These are phyloP conservation scores for Colostygia pectinataria DNA, from an alignment of 2,888 invertebrate genomes.

Conservation along the genomic window DNA sequence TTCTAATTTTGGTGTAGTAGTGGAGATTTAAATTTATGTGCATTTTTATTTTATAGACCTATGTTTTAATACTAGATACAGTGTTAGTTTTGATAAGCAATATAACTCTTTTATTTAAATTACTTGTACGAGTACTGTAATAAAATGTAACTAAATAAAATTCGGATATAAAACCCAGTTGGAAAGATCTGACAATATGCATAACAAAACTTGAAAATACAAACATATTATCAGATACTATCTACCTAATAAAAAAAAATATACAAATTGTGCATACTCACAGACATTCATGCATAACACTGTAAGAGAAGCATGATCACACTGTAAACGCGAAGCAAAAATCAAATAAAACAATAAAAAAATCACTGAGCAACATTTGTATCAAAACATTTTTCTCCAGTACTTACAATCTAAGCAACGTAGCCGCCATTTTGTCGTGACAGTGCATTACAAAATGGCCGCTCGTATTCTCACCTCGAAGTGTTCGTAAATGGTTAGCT, in stretches of 20 bases:
- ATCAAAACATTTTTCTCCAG: conserved; percentile 70
- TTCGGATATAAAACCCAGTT: conserved; percentile 56
- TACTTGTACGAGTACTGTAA: conserved; percentile 35
- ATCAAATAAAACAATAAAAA: conserved; percentile 53
- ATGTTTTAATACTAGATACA: conserved; percentile 42
- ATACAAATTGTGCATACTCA: conserved; percentile 80
- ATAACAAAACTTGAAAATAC: conserved; percentile 38
- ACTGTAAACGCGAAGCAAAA: conserved; percentile 80
- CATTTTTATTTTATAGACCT: conserved; percentile 40
- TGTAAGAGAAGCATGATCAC: conserved; percentile 79
- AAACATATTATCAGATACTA: conserved; percentile 61
- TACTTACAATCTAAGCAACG: conserved; percentile 69
- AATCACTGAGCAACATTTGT: conserved; percentile 62
- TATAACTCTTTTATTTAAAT: conserved; percentile 39
- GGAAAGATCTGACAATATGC: conserved; percentile 57
- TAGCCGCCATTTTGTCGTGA: conserved; percentile 67
- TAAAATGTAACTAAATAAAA: conserved; percentile 51
- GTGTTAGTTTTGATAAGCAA: conserved; percentile 33
- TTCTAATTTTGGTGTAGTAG: conserved; percentile 71
- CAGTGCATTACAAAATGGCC: conserved; percentile 65
- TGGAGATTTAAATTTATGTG: conserved; percentile 67
- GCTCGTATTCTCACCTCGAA: conserved; percentile 56
- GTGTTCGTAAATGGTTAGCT: conserved; percentile 53
- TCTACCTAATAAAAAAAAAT: conserved; percentile 51
- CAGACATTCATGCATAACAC: conserved; percentile 80